Conservation (phyloP, 2,797 vertebrate genomes). For the Okamejei kenojei region DNA sequence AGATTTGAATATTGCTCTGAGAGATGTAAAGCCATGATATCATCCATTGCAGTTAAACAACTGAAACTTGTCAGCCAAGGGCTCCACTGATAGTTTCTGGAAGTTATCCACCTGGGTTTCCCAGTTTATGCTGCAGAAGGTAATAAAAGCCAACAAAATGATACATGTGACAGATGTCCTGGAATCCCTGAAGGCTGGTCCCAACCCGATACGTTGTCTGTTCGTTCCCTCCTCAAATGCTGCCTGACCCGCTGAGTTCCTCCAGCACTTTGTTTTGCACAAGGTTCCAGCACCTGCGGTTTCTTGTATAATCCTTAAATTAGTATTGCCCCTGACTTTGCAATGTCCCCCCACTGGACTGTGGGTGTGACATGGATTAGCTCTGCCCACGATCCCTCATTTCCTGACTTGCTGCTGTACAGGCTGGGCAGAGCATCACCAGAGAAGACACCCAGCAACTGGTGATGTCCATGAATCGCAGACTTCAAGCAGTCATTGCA, state of each 20-base stretch:
- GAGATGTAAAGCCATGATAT: neutral
- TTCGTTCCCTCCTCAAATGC: too few species aligned
- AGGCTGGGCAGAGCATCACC: too few species aligned
- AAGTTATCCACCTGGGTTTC: neutral
- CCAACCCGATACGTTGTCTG: too few species aligned
- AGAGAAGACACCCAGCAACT: too few species aligned
- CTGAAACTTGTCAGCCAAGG: neutral
- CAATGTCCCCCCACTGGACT: neutral
- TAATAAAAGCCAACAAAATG: neutral
- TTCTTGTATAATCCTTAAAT: neutral
- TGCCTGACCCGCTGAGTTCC: too few species aligned
- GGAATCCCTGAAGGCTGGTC: neutral
- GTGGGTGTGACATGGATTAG: too few species aligned
- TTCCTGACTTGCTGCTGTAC: too few species aligned
- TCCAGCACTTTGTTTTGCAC: too few species aligned
- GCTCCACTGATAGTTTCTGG: neutral
- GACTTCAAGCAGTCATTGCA: too few species aligned
- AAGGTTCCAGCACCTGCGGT: too few species aligned
- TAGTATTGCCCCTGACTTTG: neutral
- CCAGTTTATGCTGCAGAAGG: neutral
- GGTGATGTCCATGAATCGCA: too few species aligned
- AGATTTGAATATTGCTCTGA: neutral
- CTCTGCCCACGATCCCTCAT: too few species aligned
- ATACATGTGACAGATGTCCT: neutral
- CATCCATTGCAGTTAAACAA: neutral